Percentiles rank a stretch among this genome's conserved stretches.
These are phyloP conservation scores for Psittacula cyanocephala DNA, from an alignment of 2,113 vertebrate species.

Conservation along the genomic window DNA sequence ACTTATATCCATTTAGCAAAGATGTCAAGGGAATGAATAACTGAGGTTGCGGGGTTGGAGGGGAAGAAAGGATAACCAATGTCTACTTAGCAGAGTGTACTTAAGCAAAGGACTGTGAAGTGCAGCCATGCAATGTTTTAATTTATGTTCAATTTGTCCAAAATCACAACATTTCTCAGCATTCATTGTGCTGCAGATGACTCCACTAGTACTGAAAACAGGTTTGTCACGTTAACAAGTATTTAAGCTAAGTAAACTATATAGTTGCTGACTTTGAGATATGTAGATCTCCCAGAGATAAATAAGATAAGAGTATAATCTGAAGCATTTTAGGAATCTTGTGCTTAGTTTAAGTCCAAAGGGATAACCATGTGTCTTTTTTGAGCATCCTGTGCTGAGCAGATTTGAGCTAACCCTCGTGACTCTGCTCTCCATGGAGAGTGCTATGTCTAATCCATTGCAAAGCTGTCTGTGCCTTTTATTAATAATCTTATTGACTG, in stretches of 20 bases:
- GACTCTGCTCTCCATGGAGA: not conserved
- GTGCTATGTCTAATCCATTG: not conserved
- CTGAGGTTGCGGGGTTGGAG: not conserved
- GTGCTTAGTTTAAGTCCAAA: not conserved
- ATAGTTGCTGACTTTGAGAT: not conserved
- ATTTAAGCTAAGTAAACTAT: not conserved
- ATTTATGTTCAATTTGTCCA: not conserved
- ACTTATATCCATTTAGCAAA: not conserved
- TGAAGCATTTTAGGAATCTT: slow-evolving; percentile 36
- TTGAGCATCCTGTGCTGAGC: not conserved
- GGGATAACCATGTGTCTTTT: not conserved
- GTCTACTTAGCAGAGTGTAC: not conserved
- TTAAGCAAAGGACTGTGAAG: not conserved
- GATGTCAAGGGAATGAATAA: not conserved
- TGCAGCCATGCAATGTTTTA: not conserved
- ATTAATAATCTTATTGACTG: not conserved
- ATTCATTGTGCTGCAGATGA: not conserved
- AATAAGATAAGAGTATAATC: slow-evolving; percentile 10
- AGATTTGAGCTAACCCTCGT: not conserved
- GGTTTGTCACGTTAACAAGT: not conserved
- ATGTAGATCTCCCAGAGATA: not conserved
- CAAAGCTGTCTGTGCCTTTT: not conserved
- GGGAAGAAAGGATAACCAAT: not conserved
- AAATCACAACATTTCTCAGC: not conserved
- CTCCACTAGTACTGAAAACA: not conserved